Evolutionary conservation across 2,888 invertebrate genomes (phyloP).

Genomic region (Micropterix aruncella): DNA sequence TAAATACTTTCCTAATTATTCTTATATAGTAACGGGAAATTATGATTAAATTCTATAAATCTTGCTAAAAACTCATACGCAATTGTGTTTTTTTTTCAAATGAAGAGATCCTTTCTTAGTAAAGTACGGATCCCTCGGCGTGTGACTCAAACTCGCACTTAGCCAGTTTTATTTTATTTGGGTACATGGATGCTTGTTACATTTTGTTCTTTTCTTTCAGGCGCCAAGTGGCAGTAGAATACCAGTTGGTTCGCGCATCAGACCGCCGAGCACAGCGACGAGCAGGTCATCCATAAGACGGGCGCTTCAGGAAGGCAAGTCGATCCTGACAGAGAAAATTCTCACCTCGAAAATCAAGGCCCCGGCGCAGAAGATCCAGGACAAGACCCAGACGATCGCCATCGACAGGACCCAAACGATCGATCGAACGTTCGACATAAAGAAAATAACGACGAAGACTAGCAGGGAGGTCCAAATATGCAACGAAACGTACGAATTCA

Average conservation of each 20-base stretch:
- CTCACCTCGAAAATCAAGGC: background rate
- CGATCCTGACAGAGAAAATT: background rate
- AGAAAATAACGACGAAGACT: background rate
- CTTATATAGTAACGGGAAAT: too few relatives aligned
- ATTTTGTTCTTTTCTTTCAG: conserved; percentile 6
- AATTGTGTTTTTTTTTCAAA: too few relatives aligned
- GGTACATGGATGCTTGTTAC: background rate
- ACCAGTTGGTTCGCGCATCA: conserved; percentile 7
- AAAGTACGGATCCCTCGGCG: too few relatives aligned
- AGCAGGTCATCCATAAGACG: background rate
- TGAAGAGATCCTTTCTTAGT: too few relatives aligned
- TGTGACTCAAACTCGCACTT: too few relatives aligned
- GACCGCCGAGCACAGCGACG: conserved; percentile 6
- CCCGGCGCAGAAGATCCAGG: background rate
- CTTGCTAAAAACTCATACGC: too few relatives aligned
- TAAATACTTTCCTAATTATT: too few relatives aligned
- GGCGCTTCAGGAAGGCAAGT: background rate
- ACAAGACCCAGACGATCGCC: background rate
- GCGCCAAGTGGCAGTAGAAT: conserved; percentile 11
- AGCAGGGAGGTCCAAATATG: background rate
- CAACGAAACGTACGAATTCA: background rate
- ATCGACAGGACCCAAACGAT: background rate
- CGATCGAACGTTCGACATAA: background rate
- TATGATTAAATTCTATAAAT: too few relatives aligned
- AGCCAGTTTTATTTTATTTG: too few relatives aligned